Conservation (phyloP, 1,140 invertebrate genomes). For the Brachionus paranguensis region DNA sequence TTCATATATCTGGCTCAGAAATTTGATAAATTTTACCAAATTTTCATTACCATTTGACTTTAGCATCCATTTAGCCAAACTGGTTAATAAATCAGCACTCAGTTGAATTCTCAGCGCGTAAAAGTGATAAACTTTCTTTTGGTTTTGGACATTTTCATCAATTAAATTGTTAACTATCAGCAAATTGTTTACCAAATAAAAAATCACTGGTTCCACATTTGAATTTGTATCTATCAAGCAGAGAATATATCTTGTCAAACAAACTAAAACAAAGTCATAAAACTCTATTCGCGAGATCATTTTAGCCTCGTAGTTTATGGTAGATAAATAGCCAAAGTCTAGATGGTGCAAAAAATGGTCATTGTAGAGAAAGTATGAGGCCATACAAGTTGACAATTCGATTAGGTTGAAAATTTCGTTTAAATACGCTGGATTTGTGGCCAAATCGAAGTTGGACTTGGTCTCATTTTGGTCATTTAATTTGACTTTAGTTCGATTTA, state of each 20-base stretch:
- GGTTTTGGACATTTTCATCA: not conserved
- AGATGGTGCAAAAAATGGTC: not conserved
- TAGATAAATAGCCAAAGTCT: not conserved
- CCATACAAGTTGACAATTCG: not conserved
- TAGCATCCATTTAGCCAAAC: not conserved
- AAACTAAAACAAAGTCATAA: not conserved
- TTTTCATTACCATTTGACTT: not conserved
- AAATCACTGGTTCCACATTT: not conserved
- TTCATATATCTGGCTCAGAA: not conserved
- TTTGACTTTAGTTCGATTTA: not conserved
- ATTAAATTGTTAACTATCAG: not conserved
- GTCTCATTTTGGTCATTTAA: not conserved
- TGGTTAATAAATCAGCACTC: not conserved
- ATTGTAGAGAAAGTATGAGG: not conserved
- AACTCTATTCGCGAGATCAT: not conserved
- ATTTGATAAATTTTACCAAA: not conserved
- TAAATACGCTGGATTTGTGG: not conserved
- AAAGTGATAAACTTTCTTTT: not conserved
- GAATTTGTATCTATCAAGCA: not conserved
- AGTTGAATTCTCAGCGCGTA: not conserved
- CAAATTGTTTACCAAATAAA: not conserved
- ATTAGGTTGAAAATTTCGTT: constrained; percentile 1
- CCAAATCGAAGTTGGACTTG: not conserved
- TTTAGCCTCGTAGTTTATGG: not conserved
- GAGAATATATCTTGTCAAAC: not conserved